Evolutionary conservation across 2,113 vertebrate species (phyloP).

Genomic region (Dipodomys spectabilis): DNA sequence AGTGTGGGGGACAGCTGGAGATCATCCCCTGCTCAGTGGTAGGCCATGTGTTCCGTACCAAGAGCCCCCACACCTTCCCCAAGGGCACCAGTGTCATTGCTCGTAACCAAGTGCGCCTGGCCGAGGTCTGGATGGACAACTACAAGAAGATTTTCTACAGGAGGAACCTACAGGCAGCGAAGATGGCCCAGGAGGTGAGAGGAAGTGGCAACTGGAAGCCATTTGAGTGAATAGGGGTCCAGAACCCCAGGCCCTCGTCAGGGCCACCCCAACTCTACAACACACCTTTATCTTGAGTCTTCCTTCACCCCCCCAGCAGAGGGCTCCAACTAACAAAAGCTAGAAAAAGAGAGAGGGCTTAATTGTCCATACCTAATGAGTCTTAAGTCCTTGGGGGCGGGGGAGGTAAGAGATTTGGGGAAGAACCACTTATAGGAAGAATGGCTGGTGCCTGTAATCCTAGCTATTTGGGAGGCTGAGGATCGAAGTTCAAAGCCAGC

Average conservation of each 20-base stretch:
- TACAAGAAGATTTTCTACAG: conserved; percentile 96
- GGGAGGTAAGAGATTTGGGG: not conserved
- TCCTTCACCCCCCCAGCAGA: not conserved
- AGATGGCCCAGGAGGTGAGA: conserved; percentile 92
- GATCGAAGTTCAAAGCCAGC: no score
- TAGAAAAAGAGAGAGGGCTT: not conserved
- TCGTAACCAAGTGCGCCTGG: conserved; percentile 96
- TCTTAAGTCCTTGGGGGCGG: not conserved
- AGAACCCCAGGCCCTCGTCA: not conserved
- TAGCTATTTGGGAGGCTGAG: no score
- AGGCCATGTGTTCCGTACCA: conserved; percentile 97
- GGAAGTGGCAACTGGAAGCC: fast-evolving
- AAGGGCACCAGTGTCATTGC: conserved; percentile 96
- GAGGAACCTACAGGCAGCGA: conserved; percentile 91
- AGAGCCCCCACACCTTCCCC: conserved; percentile 97
- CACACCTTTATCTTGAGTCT: not conserved
- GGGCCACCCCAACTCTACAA: not conserved
- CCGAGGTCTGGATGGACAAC: conserved; percentile 98
- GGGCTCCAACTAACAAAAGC: not conserved
- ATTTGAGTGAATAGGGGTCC: not conserved
- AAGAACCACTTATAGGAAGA: not conserved
- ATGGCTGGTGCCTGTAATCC: no score
- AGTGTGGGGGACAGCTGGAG: conserved; percentile 95
- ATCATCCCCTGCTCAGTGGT: conserved; percentile 97
- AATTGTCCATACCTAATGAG: not conserved